Evolutionary conservation across 2,888 invertebrate species (phyloP), one percentile per base, ranked within the genome.

Genomic region (Brenthis hecate): DNA sequence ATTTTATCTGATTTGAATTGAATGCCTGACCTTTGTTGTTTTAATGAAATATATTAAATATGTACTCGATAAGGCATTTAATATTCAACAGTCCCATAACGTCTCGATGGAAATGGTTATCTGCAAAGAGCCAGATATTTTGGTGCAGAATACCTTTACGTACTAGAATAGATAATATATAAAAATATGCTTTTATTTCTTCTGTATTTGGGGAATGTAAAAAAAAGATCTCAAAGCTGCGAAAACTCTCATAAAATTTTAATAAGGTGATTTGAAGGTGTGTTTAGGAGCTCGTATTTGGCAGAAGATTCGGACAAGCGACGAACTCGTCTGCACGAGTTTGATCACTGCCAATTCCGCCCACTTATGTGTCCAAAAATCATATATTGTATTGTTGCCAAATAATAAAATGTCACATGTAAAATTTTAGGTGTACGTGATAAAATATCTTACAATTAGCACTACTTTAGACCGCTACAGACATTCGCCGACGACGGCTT

Each of bases 311-410:
- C 16, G 48, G 32, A 58, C 8, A 11, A 5, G 16, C 60, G 48
- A 60, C n/a, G 60, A 60, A n/a, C 28, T n/a, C 48, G 28, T 47
- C 28, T 50, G 50, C n/a, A 48, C 47, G 53, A 19, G 36, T 43
- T 43, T 11, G 36, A 47, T 54, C 47, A 53, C 28, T 58, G 65
- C 65, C 65, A 66, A 66, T 8, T 28, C 57, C 57, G 53, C 57
- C 65, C 65, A 57, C 57, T 58, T 50, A 53, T 13, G n/a, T 50
- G 28, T 60, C 14, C 11, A 16, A 28, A 43, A 16, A 60, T 60
- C 11, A 60, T 28, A 60, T 13, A 50, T 50, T 50, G 28, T 6
- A 32, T 16, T 60, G 50, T 60, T 28, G 50, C n/a, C 47, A 60
- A 28, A 43, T 43, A 43, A 43, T 43, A 43, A 43, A 11, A 56